Conservation (phyloP, 2,888 invertebrate species). For the Cephus pulcher region DNA sequence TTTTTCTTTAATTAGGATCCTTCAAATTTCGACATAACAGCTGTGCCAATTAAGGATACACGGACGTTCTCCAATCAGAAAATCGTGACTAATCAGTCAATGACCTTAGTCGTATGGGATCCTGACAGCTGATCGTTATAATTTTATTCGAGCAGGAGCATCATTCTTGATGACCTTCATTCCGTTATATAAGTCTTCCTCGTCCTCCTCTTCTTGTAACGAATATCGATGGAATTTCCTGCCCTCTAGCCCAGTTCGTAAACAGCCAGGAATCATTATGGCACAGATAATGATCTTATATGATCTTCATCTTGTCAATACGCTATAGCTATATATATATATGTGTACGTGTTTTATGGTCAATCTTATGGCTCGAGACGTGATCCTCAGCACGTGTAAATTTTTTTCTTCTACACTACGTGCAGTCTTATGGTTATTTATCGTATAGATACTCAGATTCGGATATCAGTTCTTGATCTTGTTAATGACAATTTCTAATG, state of each 20-base stretch:
- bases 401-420: neutral
- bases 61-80: neutral
- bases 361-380: neutral
- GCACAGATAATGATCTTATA: neutral
- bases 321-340: neutral
- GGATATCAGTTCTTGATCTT: conserved; percentile 19
- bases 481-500: conserved; percentile 35
- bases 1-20: neutral
- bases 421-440: neutral
- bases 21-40: neutral
- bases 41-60: neutral
- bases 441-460: neutral
- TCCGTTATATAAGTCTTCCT: neutral
- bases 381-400: neutral
- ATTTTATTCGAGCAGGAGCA: too few species aligned
- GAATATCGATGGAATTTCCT: neutral
- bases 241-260: neutral
- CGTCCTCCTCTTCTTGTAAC: neutral
- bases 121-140: too few species aligned
- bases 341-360: neutral
- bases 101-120: too few species aligned
- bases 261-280: neutral
- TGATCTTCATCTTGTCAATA: neutral
- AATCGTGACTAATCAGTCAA: neutral
- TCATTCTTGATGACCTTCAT: neutral